A percentile compares a stretch with the other conserved stretches of the same genome.
Evolutionary conservation across 2,888 invertebrate species (phyloP).

Genomic region (Thereva unica): DNA sequence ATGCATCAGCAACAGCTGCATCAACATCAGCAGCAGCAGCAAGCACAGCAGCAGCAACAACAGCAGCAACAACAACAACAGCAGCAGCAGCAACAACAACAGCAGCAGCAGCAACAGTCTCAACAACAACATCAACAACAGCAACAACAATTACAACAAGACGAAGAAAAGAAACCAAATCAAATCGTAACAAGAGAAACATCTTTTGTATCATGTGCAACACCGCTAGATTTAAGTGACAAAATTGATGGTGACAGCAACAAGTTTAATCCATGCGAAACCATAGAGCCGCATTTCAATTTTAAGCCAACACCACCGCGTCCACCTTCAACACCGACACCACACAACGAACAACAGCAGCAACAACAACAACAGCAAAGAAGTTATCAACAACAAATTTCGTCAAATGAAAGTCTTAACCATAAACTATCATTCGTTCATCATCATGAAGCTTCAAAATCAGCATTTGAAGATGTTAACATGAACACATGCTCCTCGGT

Average conservation of each 20-base stretch:
- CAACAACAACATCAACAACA: neutral
- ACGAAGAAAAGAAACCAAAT: constrained; percentile 53
- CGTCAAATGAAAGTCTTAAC: neutral
- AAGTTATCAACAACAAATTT: constrained; percentile 46
- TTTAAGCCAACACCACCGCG: constrained; percentile 31
- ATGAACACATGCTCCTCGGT: neutral
- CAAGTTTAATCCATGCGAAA: neutral
- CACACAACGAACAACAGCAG: constrained; percentile 31
- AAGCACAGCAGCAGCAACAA: constrained; percentile 56
- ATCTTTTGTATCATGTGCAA: constrained; percentile 63
- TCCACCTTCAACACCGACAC: neutral
- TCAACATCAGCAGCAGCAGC: constrained; percentile 25
- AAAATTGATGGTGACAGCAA: neutral
- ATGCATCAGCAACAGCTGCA: constrained; percentile 36
- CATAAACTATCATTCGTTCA: too few relatives aligned
- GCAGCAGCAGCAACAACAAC: constrained; percentile 18
- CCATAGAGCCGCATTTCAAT: constrained; percentile 20
- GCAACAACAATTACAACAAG: constrained; percentile 56
- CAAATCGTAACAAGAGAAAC: constrained; percentile 62
- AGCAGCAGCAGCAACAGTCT: constrained; percentile 40
- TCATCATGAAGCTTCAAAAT: too few relatives aligned
- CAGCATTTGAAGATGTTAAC: neutral
- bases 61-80: constrained; percentile 54
- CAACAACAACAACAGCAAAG: constrained; percentile 29
- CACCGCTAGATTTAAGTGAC: constrained; percentile 9